Base-by-base conservation (phyloP, 2,797 vertebrate species). In the Paguma larvata region DNA sequence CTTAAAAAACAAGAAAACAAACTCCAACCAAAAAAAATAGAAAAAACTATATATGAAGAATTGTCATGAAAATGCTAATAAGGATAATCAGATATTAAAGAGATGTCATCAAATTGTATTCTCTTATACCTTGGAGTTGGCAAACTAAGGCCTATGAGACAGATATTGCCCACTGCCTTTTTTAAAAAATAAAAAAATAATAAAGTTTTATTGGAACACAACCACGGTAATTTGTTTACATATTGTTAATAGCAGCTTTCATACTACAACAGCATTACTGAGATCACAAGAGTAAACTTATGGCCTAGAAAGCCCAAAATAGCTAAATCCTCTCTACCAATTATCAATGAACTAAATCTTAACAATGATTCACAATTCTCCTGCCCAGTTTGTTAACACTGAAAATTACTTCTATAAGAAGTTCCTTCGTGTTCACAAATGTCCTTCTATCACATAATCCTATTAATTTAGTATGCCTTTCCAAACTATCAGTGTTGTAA, bases 31-130 rank as follows among this genome's bases (percentile, higher is more conserved):
- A 15, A 48, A 48, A 48, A 48, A 38, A 53, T 16, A 53, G 16
- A 53, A 53, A 5, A 53, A 59, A 77, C 44, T 38, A 82, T 44
- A 82, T 67, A 87, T 72, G 46, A 94, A 83, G n/a, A 44, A 3
- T 79, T 92, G 92, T 32, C 27, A 95, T 30, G 38, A 85, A 97
- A 91, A 93, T 73, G 14, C 2, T 80, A 93, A 83, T 77, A 18
- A 85, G 72, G 30, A 56, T n/a, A 89, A 68, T 46, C 21, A 85
- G 30, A 97, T 70, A 96, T 72, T 62, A 80, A 85, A 87, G 21
- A 82, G 46, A 89, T 73, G 10, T 68, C 77, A 77, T 46, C 15
- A 70, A 92, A 79, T 78, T 91, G 19, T 72, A 77, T 59, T 92
- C 38, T 56, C 15, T 94, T 89, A 80, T 78, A 93, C 19, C n/a